Percentiles rank a stretch among this genome's conserved stretches.
phyloP scores from a whole-genome alignment of 2,113 vertebrate species.

The Corythornis vintsioides region DNA sequence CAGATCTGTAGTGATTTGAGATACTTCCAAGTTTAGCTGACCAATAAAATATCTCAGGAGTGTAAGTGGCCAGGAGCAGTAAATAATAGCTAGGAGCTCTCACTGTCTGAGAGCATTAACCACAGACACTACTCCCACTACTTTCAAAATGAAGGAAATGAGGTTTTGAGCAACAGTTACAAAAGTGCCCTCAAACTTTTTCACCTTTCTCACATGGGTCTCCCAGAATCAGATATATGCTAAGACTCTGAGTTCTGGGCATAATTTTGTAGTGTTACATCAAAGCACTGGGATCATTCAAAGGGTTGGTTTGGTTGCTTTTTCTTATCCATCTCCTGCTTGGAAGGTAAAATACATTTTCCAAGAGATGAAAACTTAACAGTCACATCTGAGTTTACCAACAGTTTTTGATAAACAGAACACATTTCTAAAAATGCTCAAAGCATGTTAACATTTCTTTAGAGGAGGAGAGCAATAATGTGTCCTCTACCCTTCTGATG shows the following conservation, averaged over 20 bases:
- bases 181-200: conserved; percentile 14
- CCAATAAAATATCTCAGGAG: neutral
- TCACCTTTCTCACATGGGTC: neutral
- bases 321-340: neutral
- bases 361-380: neutral
- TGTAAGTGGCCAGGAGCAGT: neutral
- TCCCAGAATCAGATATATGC: neutral
- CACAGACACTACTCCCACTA: neutral
- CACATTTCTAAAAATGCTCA: neutral
- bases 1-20: neutral
- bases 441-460: neutral
- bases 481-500: neutral
- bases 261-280: neutral
- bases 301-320: neutral
- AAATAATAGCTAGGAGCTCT: conserved; percentile 28
- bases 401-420: neutral
- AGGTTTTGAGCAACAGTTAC: conserved; percentile 42
- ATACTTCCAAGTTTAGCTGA: neutral
- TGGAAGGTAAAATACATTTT: neutral
- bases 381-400: neutral
- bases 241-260: neutral
- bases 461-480: neutral
- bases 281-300: neutral
- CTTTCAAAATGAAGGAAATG: conserved; percentile 26
- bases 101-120: conserved; percentile 28